phyloP scores from a whole-genome alignment of 2,888 invertebrate species.

The Agrotis segetum region DNA sequence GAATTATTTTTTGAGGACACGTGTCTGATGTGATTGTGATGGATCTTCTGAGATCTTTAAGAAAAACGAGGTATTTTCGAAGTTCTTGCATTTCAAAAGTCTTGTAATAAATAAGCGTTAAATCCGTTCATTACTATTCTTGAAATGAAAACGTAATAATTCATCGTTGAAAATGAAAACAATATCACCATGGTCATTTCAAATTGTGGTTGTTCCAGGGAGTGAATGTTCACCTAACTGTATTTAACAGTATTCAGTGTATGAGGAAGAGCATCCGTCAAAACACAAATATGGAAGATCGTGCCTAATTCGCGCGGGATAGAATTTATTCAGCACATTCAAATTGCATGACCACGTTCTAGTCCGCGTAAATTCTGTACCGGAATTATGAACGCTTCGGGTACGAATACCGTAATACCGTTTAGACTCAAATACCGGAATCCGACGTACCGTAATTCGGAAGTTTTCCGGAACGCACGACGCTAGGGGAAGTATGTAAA shows the following conservation, averaged over 20 bases:
- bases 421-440: conserved; percentile 62
- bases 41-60: background rate
- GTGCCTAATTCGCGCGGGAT: conserved; percentile 32
- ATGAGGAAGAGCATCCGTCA: conserved; percentile 12
- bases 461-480: conserved; percentile 60
- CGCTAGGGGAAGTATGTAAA: conserved; percentile 56
- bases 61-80: background rate
- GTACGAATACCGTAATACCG: conserved; percentile 60
- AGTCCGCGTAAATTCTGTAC: conserved; percentile 52
- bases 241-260: conserved; percentile 14
- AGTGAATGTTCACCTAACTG: background rate
- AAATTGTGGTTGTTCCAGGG: background rate
- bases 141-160: background rate
- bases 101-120: background rate
- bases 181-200: background rate
- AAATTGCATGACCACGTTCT: conserved; percentile 58
- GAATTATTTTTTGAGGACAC: conserved; percentile 6
- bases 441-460: conserved; percentile 56
- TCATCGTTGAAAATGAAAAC: background rate
- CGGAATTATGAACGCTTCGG: conserved; percentile 58
- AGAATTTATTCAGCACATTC: conserved; percentile 59
- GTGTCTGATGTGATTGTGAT: background rate
- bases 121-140: background rate
- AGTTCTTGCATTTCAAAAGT: background rate
- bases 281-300: conserved; percentile 36